A percentile compares a stretch with the other conserved stretches of the same genome.
phyloP scores from a whole-genome alignment of 1,140 invertebrate species.

The Ericerus pela region DNA sequence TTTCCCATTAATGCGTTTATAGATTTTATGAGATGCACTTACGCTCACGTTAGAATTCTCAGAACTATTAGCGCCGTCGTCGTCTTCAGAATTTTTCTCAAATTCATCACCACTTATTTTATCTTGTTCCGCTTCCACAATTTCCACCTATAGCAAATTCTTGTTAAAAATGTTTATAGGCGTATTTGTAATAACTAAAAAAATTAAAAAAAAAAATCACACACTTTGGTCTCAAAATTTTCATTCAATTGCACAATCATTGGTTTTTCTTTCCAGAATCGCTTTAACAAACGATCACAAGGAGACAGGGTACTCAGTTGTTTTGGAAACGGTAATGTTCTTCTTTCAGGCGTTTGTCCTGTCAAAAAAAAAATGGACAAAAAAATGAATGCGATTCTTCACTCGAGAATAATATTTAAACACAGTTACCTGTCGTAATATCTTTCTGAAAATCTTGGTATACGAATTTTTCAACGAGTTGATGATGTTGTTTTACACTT shows the following conservation, averaged over 20 bases:
- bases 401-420: neutral
- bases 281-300: neutral
- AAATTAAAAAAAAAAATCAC: neutral
- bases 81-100: neutral
- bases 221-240: neutral
- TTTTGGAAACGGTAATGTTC: neutral
- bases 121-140: neutral
- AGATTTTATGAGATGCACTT: no score
- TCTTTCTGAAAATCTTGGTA: neutral
- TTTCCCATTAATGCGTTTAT: no score
- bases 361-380: neutral
- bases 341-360: slow-evolving; percentile 2
- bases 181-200: neutral
- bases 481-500: neutral
- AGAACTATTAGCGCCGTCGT: neutral
- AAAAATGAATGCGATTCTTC: neutral
- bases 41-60: no score
- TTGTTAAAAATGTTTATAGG: no score
- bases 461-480: neutral
- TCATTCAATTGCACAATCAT: neutral
- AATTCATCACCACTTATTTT: neutral
- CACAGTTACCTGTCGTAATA: neutral
- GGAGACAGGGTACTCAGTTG: neutral
- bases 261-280: neutral
- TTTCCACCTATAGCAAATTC: neutral